Percentiles rank a stretch among this genome's conserved stretches.
Conservation (phyloP, 2,888 invertebrate species). For the Melipona bicolor region DNA sequence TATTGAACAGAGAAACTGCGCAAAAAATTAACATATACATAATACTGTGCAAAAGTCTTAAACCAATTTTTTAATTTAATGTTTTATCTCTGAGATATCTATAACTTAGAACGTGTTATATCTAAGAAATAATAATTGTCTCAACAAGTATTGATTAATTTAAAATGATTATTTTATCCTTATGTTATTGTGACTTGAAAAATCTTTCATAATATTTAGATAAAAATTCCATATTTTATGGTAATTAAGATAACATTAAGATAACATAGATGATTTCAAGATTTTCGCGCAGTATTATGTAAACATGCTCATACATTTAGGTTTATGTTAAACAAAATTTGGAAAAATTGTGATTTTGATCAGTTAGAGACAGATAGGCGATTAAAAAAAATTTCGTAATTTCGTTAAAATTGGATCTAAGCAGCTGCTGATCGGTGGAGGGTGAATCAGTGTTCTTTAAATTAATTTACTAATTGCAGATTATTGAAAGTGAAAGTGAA, state of each 20-base stretch:
- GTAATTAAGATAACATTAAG: not conserved
- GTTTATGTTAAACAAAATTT: not conserved
- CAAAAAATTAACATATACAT: slow-evolving; percentile 26
- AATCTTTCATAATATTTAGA: not conserved
- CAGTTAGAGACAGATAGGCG: not conserved
- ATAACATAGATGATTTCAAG: not conserved
- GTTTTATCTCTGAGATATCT: not conserved
- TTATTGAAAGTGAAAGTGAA: slow-evolving; percentile 67
- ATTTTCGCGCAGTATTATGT: not conserved
- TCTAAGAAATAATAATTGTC: not conserved
- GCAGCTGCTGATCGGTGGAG: slow-evolving; percentile 24
- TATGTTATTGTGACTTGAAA: not conserved
- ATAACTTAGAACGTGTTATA: not conserved
- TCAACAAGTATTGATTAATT: not conserved
- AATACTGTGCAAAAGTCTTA: not conserved
- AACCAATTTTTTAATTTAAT: not conserved
- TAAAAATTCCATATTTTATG: not conserved
- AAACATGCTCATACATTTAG: not conserved
- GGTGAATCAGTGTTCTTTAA: slow-evolving; percentile 40
- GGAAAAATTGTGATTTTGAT: slow-evolving; percentile 1
- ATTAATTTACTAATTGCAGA: slow-evolving; percentile 64
- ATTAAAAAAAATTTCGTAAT: not conserved
- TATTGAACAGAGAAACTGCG: slow-evolving; percentile 27
- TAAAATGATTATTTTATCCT: not conserved
- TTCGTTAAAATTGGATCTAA: slow-evolving; percentile 33